Evolutionary conservation across 92 coral and sea anemone genomes (phyloP), one percentile per base, ranked within the genome.

Genomic region (Bergia sp.): DNA sequence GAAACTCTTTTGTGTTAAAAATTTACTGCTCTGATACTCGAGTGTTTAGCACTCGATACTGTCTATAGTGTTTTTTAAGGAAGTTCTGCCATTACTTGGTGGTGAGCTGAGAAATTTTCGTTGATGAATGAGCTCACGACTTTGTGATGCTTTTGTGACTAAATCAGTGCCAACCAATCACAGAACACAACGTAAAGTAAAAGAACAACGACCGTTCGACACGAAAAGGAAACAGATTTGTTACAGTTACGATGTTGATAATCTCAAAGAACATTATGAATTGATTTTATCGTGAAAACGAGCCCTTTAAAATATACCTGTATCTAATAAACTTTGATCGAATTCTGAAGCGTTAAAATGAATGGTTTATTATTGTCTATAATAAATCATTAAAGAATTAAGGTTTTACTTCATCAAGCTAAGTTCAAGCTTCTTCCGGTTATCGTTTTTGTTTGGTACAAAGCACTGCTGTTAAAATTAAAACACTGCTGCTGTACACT

Each of bases 161-260:
- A 76, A 76, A 76, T 76, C 80, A 40, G 29, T 76, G 86, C 37
- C 50, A 72, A 80, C 93, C 93, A 91, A 91, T 91, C 93, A 88
- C 85, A 85, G 50, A 77, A 76, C 71, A 88, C 89, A 91, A 91
- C 93, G 93, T 91, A 91, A 74, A 82, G 69, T 11, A 75, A 77
- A 75, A 77, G 82, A 37, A 39, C 89, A 76, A 86, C 73, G 74
- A 53, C 18, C 37, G 5, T 58, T 85, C 9, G 81, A 73, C 72
- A 40, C 82, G 72, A 74, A 76, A 57, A 1, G 5, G 37, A 15
- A 36, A 71, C 53, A 71, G 18, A 69, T 82, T 66, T 66, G 43
- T 66, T n/a, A 29, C 2, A 7, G n/a, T 42, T 67, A 21, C n/a
- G 5, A 8, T 61, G 20, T 61, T 61, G 16, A 4, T 23, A 6